These are phyloP conservation scores for Sinonovacula constricta DNA, from an alignment of 1,140 invertebrate species.

Conservation along the genomic window DNA sequence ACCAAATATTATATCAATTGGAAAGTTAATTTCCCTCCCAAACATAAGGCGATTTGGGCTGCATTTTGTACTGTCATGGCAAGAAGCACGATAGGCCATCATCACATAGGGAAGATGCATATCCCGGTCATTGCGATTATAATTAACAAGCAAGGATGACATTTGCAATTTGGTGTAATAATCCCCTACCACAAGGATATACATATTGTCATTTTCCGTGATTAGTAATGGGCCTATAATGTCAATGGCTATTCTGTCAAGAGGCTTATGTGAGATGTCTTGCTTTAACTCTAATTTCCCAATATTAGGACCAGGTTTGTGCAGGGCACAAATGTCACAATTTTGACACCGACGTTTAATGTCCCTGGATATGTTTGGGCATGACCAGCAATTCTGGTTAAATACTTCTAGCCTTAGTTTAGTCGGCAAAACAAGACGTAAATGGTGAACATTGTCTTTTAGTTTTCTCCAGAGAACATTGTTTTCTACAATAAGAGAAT, in stretches of 20 bases:
- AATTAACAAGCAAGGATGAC: slow-evolving; percentile 46
- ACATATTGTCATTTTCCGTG: slow-evolving; percentile 60
- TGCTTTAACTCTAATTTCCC: slow-evolving; percentile 37
- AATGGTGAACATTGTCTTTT: no score
- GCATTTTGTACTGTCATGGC: slow-evolving; percentile 54
- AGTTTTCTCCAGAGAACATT: no score
- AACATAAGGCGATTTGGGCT: slow-evolving; percentile 55
- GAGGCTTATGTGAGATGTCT: neutral
- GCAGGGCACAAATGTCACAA: slow-evolving; percentile 57
- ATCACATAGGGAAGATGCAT: slow-evolving; percentile 56
- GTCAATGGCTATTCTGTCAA: slow-evolving; percentile 51
- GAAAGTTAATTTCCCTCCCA: slow-evolving; percentile 24
- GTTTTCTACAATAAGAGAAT: no score
- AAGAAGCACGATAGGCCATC: slow-evolving; percentile 54
- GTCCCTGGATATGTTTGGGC: slow-evolving; percentile 47
- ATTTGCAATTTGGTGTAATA: slow-evolving; percentile 67
- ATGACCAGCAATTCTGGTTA: slow-evolving; percentile 36
- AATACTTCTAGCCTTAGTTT: slow-evolving; percentile 46
- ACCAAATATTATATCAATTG: slow-evolving; percentile 48
- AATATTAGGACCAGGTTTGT: slow-evolving; percentile 41
- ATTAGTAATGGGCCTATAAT: slow-evolving; percentile 37
- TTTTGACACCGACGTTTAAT: slow-evolving; percentile 42
- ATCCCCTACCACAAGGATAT: slow-evolving; percentile 62
- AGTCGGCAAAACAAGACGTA: slow-evolving; percentile 78
- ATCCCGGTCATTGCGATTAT: slow-evolving; percentile 58